Base-by-base conservation (phyloP, 1,140 invertebrate genomes). In the Calliphora vicina region DNA sequence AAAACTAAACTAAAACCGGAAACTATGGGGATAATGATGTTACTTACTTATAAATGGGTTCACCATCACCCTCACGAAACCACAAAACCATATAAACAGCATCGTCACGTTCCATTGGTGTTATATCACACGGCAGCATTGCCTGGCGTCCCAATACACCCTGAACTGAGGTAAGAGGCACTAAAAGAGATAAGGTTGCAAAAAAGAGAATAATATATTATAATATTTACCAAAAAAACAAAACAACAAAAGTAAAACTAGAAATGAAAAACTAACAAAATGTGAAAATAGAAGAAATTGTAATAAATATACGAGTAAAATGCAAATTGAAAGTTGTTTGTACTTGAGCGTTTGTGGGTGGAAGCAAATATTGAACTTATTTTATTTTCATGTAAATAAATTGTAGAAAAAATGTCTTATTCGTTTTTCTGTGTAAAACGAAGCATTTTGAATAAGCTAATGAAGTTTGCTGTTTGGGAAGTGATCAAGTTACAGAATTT, bases 51-150 rank as follows among this genome's bases (percentile, higher is more conserved):
- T 96, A 97, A 82, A 97, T 92, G 13, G 96, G 96, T 86, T 96
- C 96, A 80, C 95, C 94, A 86, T 95, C 95, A 61, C 94, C 93
- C 88, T 96, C 96, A 88, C 96, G 96, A 91, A 96, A 97, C 95
- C 96, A 97, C 8, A 97, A 92, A 78, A 97, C 96, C 95, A 97
- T 96, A 81, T 95, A 95, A 71, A 97, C 95, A 4, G 93, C 93
- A 91, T 97, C 96, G 87, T 95, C 94, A 61, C 93, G 92, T 83
- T 95, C 94, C 84, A 94, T 92, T 2, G 95, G 94, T 85, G 94
- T 93, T 84, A 96, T 96, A 90, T 97, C 95, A 91, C 96, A 97
- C 8, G 96, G 96, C 73, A 97, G 91, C 83, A 93, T 93, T 6
- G 94, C 94, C 87, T 94, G 95, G 89, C 95, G 94, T 12, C 94